Evolutionary conservation across 1,140 invertebrate genomes (phyloP).

Genomic region (Musca vetustissima): DNA sequence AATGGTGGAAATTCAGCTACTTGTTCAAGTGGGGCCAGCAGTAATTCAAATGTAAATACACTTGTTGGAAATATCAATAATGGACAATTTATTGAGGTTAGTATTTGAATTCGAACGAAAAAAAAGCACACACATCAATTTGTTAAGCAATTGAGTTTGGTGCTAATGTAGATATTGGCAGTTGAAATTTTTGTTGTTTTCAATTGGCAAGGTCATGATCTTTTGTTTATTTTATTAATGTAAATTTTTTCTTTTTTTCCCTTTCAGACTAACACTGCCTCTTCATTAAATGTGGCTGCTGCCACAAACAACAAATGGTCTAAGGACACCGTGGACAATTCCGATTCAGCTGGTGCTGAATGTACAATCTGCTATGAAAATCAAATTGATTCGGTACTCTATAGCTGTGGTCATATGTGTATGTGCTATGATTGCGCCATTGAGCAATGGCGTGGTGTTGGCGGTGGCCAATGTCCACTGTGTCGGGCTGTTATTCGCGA

Average conservation of each 20-base stretch:
- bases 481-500: conserved; percentile 91
- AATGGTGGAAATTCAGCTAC: conserved; percentile 51
- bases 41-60: conserved; percentile 43
- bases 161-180: not conserved
- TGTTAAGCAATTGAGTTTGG: not conserved
- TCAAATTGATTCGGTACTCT: conserved; percentile 88
- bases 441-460: conserved; percentile 86
- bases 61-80: conserved; percentile 16
- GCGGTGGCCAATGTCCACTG: conserved; percentile 89
- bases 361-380: conserved; percentile 95
- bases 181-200: not conserved
- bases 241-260: conserved; percentile 3
- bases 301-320: conserved; percentile 20
- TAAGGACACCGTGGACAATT: conserved; percentile 45
- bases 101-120: conserved; percentile 28
- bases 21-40: conserved; percentile 59
- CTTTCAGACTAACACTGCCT: conserved; percentile 12
- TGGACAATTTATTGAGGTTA: conserved; percentile 62
- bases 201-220: conserved; percentile 6
- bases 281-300: conserved; percentile 5
- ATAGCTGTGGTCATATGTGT: conserved; percentile 98
- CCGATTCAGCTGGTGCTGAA: conserved; percentile 58
- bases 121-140: not conserved
- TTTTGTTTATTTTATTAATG: not conserved
- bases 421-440: conserved; percentile 97